Conservation (phyloP, 2,888 invertebrate species). For the Trachelus tabidus region DNA sequence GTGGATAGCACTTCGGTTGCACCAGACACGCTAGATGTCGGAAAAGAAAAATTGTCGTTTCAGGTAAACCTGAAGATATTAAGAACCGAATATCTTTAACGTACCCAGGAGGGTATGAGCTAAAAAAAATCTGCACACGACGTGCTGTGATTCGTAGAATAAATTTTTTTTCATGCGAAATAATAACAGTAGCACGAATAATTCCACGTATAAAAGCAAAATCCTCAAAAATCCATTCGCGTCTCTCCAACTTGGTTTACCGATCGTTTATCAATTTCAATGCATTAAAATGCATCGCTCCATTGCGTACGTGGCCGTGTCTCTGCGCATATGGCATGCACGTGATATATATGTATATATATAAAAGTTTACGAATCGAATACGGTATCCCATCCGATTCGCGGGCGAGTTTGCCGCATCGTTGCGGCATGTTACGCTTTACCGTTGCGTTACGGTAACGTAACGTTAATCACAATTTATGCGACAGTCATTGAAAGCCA, state of each 20-base stretch:
- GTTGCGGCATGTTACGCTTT: not conserved
- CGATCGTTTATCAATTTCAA: not conserved
- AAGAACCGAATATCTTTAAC: not conserved
- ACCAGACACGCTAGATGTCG: not conserved
- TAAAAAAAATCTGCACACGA: not conserved
- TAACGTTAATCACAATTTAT: not conserved
- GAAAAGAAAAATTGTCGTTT: not conserved
- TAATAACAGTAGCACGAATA: not conserved
- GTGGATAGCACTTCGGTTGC: not conserved
- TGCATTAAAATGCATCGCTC: not conserved
- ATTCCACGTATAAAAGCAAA: not conserved
- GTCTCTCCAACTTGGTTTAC: not conserved
- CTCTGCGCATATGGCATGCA: not conserved
- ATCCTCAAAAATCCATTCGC: not conserved
- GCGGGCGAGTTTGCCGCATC: not conserved
- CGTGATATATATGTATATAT: not conserved
- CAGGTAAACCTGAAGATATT: not conserved
- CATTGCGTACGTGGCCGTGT: not conserved
- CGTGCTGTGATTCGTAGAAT: not conserved
- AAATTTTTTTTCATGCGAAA: not conserved
- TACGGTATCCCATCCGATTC: not conserved
- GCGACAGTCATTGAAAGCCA: not conserved
- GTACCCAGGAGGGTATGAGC: too few relatives aligned
- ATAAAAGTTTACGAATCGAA: not conserved
- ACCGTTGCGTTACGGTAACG: not conserved